A percentile compares a stretch with the other conserved stretches of the same genome.
These are phyloP conservation scores for Alviniconcha marisindica DNA, from an alignment of 1,140 invertebrate species.

Conservation along the genomic window DNA sequence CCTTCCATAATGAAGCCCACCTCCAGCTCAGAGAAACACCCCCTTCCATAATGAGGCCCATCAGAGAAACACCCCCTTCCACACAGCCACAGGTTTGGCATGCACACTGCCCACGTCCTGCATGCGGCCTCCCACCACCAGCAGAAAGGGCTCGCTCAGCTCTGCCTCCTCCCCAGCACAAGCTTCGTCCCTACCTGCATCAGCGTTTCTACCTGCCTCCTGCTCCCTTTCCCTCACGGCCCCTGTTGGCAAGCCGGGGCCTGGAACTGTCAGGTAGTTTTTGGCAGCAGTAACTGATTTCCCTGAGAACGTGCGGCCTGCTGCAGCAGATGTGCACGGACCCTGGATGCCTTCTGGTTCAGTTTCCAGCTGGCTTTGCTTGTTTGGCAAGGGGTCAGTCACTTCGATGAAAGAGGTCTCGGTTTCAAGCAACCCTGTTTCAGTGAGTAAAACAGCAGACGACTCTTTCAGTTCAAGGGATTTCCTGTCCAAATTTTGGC, in stretches of 20 bases:
- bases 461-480: too few species aligned
- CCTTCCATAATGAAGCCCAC: too few species aligned
- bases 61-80: conserved; percentile 30
- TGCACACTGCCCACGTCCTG: conserved; percentile 17
- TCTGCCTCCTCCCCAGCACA: not conserved
- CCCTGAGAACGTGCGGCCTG: not conserved
- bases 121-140: conserved; percentile 20
- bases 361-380: too few species aligned
- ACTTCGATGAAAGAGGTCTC: conserved; percentile 13
- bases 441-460: not conserved
- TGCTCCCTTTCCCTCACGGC: not conserved
- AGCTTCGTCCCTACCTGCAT: too few species aligned
- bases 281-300: not conserved
- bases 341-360: too few species aligned
- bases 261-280: not conserved
- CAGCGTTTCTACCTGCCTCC: too few species aligned
- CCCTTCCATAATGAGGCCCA: too few species aligned
- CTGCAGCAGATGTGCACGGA: not conserved
- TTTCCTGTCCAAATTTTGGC: too few species aligned
- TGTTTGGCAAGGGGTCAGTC: not conserved
- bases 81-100: conserved; percentile 7
- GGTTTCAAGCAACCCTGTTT: not conserved
- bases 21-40: too few species aligned
- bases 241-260: not conserved
- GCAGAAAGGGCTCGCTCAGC: conserved; percentile 2